Evolutionary conservation across 2,797 vertebrate species (phyloP).

Genomic region (Pyrocephalus nanus): DNA sequence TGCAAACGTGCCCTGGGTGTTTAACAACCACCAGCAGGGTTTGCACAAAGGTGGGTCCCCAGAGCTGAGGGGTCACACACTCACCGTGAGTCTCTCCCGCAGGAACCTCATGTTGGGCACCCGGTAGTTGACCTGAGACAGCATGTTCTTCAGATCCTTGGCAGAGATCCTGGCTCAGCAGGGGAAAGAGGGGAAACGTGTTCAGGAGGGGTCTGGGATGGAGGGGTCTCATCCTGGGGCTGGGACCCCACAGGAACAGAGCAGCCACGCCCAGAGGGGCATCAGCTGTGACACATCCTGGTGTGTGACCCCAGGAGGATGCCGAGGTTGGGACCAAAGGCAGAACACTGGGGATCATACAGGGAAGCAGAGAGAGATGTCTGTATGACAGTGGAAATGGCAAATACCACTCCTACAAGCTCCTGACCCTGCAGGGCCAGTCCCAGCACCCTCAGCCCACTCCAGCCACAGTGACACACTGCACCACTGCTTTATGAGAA

Average conservation of each 20-base stretch:
- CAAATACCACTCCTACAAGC: background rate
- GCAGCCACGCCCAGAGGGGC: background rate
- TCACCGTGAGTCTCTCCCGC: constrained; percentile 93
- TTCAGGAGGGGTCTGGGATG: background rate
- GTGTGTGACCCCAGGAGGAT: accelerated
- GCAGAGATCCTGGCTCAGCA: constrained; percentile 87
- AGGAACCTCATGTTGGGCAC: constrained; percentile 98
- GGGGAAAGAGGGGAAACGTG: background rate
- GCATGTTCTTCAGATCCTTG: constrained; percentile 98
- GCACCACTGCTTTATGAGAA: background rate
- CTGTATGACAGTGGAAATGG: background rate
- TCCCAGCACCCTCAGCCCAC: background rate
- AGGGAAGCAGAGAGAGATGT: background rate
- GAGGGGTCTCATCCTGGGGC: background rate
- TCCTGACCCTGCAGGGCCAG: background rate
- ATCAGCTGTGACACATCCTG: background rate
- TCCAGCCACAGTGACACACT: accelerated
- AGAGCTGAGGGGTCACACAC: accelerated
- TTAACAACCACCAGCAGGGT: background rate
- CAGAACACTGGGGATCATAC: background rate
- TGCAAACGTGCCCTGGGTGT: background rate
- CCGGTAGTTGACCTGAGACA: constrained; percentile 97
- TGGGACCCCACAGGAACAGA: accelerated
- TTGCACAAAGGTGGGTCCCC: background rate
- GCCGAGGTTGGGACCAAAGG: background rate